Conservation (phyloP, 2,113 vertebrate species). For the Grammomys dolichurus region DNA sequence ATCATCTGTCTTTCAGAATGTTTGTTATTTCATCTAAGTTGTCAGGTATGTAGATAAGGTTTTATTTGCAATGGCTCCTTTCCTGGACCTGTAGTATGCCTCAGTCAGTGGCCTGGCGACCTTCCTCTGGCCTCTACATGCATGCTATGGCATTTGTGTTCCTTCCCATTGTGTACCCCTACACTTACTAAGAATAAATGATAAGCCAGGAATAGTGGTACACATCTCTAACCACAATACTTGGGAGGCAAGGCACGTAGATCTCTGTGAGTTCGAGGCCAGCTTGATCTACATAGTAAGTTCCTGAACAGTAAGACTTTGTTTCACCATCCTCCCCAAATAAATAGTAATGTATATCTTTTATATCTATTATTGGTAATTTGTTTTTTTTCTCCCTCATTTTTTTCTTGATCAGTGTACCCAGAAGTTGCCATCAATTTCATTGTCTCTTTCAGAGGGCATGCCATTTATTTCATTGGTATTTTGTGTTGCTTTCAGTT, state of each 20-base stretch:
- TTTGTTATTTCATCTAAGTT: background rate
- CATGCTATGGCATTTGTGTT: background rate
- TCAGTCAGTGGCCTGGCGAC: background rate
- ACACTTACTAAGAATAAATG: background rate
- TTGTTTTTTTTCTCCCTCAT: background rate
- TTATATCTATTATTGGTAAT: slow-evolving; percentile 8
- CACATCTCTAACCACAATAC: background rate
- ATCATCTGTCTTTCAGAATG: background rate
- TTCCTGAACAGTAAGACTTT: background rate
- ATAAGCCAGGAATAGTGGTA: background rate
- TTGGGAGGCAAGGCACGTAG: background rate
- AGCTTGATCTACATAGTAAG: background rate
- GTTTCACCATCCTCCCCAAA: background rate
- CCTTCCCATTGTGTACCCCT: background rate
- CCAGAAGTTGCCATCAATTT: background rate
- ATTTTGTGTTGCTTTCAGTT: background rate
- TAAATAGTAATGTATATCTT: background rate
- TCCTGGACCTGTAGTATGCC: background rate
- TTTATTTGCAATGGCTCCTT: background rate
- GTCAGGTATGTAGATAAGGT: background rate
- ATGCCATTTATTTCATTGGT: background rate
- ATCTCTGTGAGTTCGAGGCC: background rate
- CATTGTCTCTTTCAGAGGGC: background rate
- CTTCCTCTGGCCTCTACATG: background rate
- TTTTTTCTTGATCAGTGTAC: background rate